Evolutionary conservation across 1,140 invertebrate species (phyloP), one percentile per base, ranked within the genome.

Genomic region (Drosophila kepulauana): DNA sequence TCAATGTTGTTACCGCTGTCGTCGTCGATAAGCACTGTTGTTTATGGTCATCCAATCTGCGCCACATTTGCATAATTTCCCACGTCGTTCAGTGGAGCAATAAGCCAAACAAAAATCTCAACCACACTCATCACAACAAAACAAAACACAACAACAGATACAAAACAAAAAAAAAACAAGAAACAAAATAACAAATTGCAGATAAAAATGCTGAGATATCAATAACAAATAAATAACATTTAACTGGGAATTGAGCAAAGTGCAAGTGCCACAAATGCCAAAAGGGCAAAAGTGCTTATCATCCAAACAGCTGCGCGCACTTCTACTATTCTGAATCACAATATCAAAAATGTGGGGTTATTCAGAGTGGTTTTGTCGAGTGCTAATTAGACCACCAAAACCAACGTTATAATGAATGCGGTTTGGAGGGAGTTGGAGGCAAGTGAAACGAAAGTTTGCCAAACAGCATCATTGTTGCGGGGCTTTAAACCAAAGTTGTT

Each of bases 31-130:
- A 43, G 41, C 41, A 43, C 41, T 43, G 41, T 43, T 43, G 41
- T 43, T 43, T 43, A 43, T 43, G 41, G 41, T 43, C 80, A 75
- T 69, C 58, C 72, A 87, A 87, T 88, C 81, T 84, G 77, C 73
- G 78, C 45, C 64, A 66, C 85, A 88, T 88, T 88, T 88, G 85
- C 86, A 88, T 89, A 85, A 79, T 90, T 89, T 89, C 85, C 81
- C 85, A 89, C 85, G 81, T 75, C 70, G 64, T 56, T 51, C 69
- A 67, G n/a, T 43, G 64, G 28, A 43, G 61, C 41, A 30, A 16
- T 33, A 10, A 45, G 8, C 41, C 41, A 68, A 68, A 68, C 4
- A 59, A 58, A 52, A 61, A 56, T 48, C 46, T 64, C 69, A 79
- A 79, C 64, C 56, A 68, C 65, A 76, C 69, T 62, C 75, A 69